Percentiles rank a stretch among this genome's conserved stretches.
phyloP scores from a whole-genome alignment of 2,113 vertebrate species.

The Chaetodon auriga region DNA sequence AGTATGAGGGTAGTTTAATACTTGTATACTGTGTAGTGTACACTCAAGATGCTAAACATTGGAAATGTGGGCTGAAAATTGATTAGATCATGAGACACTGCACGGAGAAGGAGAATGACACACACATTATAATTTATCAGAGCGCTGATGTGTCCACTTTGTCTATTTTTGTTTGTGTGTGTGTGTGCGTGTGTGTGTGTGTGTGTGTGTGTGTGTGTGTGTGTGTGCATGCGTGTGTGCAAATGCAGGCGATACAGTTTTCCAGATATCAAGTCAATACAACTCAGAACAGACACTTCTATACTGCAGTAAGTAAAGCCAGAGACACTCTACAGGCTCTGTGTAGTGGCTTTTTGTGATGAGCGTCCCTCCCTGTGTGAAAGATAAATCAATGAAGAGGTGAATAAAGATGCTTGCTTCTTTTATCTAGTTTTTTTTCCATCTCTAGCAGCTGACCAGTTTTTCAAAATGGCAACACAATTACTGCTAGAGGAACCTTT shows the following conservation, averaged over 20 bases:
- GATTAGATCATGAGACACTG: neutral
- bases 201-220: too few species aligned
- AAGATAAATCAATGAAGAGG: constrained; percentile 34
- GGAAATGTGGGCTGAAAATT: neutral
- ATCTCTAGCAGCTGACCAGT: constrained; percentile 16
- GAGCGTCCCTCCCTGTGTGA: neutral
- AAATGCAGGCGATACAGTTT: neutral
- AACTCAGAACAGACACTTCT: neutral
- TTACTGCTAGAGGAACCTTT: neutral
- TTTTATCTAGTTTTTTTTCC: constrained; percentile 20
- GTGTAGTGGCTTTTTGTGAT: neutral
- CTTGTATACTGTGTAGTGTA: neutral
- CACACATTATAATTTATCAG: neutral
- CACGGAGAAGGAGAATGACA: neutral
- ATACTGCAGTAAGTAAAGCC: neutral
- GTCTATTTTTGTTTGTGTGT: neutral
- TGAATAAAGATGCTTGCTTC: neutral
- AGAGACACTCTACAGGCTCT: neutral
- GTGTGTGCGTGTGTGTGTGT: too few species aligned
- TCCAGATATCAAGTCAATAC: neutral
- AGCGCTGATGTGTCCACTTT: neutral
- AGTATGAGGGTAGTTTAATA: neutral
- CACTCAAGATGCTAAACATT: too few species aligned
- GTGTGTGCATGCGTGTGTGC: neutral
- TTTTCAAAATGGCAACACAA: constrained; percentile 9